Conservation (phyloP, 2,888 invertebrate species). For the Drosophila pegasa region DNA sequence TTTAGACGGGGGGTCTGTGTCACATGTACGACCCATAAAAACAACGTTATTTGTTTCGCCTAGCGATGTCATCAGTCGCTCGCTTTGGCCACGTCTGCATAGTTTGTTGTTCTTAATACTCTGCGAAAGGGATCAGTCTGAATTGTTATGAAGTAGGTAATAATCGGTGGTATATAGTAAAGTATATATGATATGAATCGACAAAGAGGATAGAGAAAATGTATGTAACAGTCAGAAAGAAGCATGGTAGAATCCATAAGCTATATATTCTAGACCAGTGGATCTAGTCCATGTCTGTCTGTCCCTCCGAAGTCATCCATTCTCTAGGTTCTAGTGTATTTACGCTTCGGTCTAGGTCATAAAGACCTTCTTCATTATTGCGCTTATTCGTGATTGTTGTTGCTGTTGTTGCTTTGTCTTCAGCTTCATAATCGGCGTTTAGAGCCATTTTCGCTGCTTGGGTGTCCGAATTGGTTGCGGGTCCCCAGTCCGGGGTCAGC, state of each 20-base stretch:
- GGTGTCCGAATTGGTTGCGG: constrained; percentile 74
- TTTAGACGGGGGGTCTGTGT: constrained; percentile 20
- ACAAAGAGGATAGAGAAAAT: no score
- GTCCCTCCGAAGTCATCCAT: not conserved
- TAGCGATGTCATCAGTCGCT: constrained; percentile 59
- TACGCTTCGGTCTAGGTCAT: not conserved
- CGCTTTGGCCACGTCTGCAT: constrained; percentile 35
- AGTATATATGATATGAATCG: not conserved
- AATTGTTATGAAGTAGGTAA: not conserved
- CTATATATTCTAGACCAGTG: not conserved
- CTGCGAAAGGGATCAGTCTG: not conserved
- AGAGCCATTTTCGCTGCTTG: constrained; percentile 67
- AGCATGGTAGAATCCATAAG: not conserved
- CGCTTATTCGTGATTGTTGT: constrained; percentile 17
- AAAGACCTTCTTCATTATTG: not conserved
- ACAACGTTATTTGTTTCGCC: constrained; percentile 66
- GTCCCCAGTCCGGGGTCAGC: constrained; percentile 41
- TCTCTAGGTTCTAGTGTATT: not conserved
- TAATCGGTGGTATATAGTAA: not conserved
- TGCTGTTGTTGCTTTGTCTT: constrained; percentile 25
- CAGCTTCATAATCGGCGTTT: constrained; percentile 65
- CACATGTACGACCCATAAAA: constrained; percentile 73
- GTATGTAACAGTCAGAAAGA: not conserved
- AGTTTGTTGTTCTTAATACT: constrained; percentile 19
- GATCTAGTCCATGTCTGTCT: not conserved